These are phyloP conservation scores for Drosophila ironensis DNA, from an alignment of 1,140 invertebrate genomes.

Conservation along the genomic window DNA sequence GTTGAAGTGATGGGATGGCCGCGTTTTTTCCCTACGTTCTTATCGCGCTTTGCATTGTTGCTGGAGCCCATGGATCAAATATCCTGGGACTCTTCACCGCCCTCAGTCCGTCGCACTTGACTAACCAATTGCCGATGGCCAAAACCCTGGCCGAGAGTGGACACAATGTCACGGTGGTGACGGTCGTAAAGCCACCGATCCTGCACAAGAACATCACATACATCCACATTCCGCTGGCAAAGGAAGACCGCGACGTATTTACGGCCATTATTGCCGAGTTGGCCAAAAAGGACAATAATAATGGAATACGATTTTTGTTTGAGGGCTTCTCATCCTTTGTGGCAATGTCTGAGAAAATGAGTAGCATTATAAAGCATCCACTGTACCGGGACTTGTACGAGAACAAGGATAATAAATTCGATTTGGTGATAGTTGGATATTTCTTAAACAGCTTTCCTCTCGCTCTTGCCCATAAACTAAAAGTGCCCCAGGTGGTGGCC, in stretches of 20 bases:
- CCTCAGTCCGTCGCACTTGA: slow-evolving; percentile 65
- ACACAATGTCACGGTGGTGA: slow-evolving; percentile 71
- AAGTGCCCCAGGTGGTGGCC: slow-evolving; percentile 48
- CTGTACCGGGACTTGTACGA: slow-evolving; percentile 48
- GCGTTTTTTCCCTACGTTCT: too few species aligned
- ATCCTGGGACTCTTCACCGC: slow-evolving; percentile 67
- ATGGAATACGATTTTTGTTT: background rate
- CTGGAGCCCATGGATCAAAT: slow-evolving; percentile 41
- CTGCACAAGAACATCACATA: slow-evolving; percentile 40
- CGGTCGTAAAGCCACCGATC: slow-evolving; percentile 34
- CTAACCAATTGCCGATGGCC: slow-evolving; percentile 65
- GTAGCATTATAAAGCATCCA: slow-evolving; percentile 22
- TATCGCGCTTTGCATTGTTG: too few species aligned
- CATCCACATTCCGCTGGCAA: slow-evolving; percentile 31
- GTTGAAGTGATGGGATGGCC: too few species aligned
- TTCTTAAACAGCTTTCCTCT: slow-evolving; percentile 63
- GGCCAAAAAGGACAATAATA: slow-evolving; percentile 17
- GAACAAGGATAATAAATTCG: slow-evolving; percentile 53
- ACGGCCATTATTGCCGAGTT: slow-evolving; percentile 5
- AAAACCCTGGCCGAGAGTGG: slow-evolving; percentile 57
- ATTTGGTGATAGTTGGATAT: slow-evolving; percentile 59
- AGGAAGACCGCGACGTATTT: slow-evolving; percentile 7
- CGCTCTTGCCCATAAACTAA: slow-evolving; percentile 60
- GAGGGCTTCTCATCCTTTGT: background rate
- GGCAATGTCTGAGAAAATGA: slow-evolving; percentile 37